phyloP scores from a whole-genome alignment of 2,888 invertebrate species.

The Cheilosia soror region DNA sequence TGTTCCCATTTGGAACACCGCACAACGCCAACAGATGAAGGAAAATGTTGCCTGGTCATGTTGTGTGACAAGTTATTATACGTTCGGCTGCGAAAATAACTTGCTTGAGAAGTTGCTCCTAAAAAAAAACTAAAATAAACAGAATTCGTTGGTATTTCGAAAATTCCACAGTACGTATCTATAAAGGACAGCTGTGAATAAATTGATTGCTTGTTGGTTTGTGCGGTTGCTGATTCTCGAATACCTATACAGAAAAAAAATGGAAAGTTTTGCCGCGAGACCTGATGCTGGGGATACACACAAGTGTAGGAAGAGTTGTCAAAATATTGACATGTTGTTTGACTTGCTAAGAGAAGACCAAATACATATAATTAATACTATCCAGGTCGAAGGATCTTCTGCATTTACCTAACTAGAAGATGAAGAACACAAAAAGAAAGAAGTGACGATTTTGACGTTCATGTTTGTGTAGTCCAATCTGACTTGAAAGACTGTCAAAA shows the following conservation, averaged over 20 bases:
- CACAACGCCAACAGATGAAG: conserved; percentile 53
- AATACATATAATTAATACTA: too few species aligned
- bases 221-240: conserved; percentile 44
- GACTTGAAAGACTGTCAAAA: too few species aligned
- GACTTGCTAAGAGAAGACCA: not conserved
- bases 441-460: too few species aligned
- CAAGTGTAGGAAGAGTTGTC: conserved; percentile 22
- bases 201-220: conserved; percentile 66
- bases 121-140: conserved; percentile 31
- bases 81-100: conserved; percentile 56
- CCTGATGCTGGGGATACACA: not conserved
- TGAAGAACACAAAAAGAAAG: too few species aligned
- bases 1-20: conserved; percentile 32
- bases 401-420: too few species aligned
- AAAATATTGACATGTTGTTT: conserved; percentile 6
- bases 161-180: conserved; percentile 65
- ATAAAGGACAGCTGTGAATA: conserved; percentile 71
- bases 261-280: conserved; percentile 56
- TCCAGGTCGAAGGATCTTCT: too few species aligned
- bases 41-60: conserved; percentile 69
- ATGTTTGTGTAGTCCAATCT: too few species aligned
- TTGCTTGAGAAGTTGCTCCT: conserved; percentile 66
- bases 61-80: conserved; percentile 74
- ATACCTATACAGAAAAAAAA: conserved; percentile 37
- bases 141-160: conserved; percentile 64